Evolutionary conservation across 2,888 invertebrate species (phyloP), one percentile per base, ranked within the genome.

Genomic region (Trichacis sp.): DNA sequence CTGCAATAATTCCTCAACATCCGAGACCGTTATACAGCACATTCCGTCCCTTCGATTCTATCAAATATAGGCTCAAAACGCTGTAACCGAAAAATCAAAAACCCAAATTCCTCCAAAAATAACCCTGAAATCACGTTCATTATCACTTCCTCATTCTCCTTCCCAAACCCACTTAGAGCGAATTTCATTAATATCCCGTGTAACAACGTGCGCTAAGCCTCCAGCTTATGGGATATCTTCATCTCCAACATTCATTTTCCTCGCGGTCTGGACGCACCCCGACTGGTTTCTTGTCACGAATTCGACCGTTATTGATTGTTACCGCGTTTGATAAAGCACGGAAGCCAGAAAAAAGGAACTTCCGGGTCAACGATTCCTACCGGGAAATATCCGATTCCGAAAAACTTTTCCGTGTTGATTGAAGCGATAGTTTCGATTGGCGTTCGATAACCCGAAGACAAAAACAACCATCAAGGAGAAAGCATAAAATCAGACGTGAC

Each of bases 121-220:
- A n/a, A n/a, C 24, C 24, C 24, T 24, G 24, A 3, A 24, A 3
- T 3, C 3, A 24, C 24, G 24, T 24, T 33, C 59, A 62, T 59
- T 66, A 62, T 66, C 63, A 65, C 57, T 53, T 63, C 65, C 62
- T 62, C 42, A 63, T 51, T 48, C 60, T 57, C 43, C 50, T 55
- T 48, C 51, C n/a, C n/a, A n/a, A n/a, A n/a, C n/a, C n/a, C n/a
- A n/a, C n/a, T n/a, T n/a, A n/a, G 24, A 58, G 51, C 59, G 63
- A 70, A 70, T 70, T 70, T 70, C 64, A 67, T 64, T 67, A 70
- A 70, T 70, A 68, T 64, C 64, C 64, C 57, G 47, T 54, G 56
- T 64, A 68, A 60, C 60, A 57, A 60, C 56, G 55, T 42, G 42
- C 57, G 63, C 57, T 64, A 68, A 64, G 61, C 64, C 15, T 43